Evolutionary conservation across 2,797 vertebrate genomes (phyloP), one percentile per base, ranked within the genome.

Genomic region (Pitangus sulphuratus): DNA sequence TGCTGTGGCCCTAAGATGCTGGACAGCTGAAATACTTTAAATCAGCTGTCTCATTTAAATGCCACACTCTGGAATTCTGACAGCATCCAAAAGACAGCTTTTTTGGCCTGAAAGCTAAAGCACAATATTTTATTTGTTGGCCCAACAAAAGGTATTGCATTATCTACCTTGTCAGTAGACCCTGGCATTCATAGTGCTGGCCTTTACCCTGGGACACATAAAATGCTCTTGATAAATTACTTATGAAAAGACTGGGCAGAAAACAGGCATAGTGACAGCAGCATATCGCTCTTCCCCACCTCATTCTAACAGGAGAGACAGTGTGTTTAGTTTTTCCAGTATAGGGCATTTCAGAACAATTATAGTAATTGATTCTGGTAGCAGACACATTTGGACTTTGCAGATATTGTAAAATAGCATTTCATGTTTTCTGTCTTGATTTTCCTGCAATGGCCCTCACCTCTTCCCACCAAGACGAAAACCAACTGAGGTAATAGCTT

Each of bases 51-150:
- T 95, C 37, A 40, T 92, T 95, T 84, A 90, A 93, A 94, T 92
- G 24, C 33, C 25, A 40, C 89, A 84, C 18, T 87, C 79, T 68
- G 57, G 50, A 88, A 91, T 87, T 89, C 42, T 89, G 51, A 33
- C 71, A 94, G 54, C 8, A 19, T 39, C 6, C n/a, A 74, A 80
- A 87, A 81, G 33, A 44, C 51, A 47, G 24, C n/a, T 54, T 83
- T 87, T 94, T 53, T 87, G 75, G 78, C 76, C 45, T 91, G 76
- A 95, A 91, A 89, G 45, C 37, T 57, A 50, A n/a, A 20, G 2
- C 78, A 71, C 83, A 69, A 83, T 51, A 69, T 80, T 95, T 95
- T 79, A 93, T 93, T 93, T 93, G 77, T 84, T 84, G 47, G 25
- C n/a, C 54, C 37, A 82, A 30, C 84, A 93, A 92, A 96, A 93